A percentile compares a stretch with the other conserved stretches of the same genome.
Evolutionary conservation across 2,113 vertebrate genomes (phyloP).

Genomic region (Myanophis thanlyinensis): DNA sequence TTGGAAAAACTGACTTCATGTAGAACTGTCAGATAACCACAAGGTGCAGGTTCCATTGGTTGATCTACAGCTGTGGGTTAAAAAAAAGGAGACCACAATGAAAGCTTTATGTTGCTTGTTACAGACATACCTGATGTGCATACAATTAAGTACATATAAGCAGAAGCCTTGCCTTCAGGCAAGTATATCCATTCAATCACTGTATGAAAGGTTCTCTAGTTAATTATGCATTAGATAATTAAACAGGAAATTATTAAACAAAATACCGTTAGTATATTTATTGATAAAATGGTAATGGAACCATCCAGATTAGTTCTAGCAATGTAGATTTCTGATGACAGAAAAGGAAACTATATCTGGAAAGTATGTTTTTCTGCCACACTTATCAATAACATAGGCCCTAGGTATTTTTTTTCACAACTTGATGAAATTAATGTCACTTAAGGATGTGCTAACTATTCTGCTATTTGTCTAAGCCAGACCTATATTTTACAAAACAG

Average conservation of each 20-base stretch:
- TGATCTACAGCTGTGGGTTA: fast-evolving
- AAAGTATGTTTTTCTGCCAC: not conserved
- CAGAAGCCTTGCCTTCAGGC: not conserved
- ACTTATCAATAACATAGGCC: not conserved
- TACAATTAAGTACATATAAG: not conserved
- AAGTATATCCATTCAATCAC: not conserved
- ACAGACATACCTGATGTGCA: not conserved
- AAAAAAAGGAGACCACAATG: fast-evolving
- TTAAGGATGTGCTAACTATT: not conserved
- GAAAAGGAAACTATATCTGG: not conserved
- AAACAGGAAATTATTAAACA: not conserved
- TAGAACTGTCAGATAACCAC: not conserved
- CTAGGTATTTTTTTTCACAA: not conserved
- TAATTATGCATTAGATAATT: not conserved
- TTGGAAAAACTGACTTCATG: not conserved
- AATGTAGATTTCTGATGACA: not conserved
- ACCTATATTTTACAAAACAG: not conserved
- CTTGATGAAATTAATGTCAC: not conserved
- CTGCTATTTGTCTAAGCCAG: not conserved
- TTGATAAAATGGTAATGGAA: fast-evolving
- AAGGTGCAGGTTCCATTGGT: not conserved
- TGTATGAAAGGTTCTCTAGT: not conserved
- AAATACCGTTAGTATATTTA: not conserved
- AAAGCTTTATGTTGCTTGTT: not conserved
- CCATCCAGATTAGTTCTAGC: not conserved